phyloP scores from a whole-genome alignment of 2,888 invertebrate species.

The Andrena chrysosceles region DNA sequence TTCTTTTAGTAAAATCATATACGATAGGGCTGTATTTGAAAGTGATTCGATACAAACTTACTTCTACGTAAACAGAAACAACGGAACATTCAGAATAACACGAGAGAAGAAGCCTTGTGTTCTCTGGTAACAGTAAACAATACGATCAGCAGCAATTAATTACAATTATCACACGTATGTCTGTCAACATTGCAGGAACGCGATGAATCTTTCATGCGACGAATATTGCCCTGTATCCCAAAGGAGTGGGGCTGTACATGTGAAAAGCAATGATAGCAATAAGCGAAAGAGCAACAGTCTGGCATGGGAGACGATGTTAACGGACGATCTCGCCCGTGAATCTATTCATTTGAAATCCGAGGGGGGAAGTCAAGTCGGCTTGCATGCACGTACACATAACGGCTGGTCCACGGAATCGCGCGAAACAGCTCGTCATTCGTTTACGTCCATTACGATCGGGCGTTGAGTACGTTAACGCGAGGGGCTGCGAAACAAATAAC shows the following conservation, averaged over 20 bases:
- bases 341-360: slow-evolving; percentile 26
- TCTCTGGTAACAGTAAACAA: too few relatives aligned
- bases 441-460: slow-evolving; percentile 43
- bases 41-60: background rate
- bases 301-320: slow-evolving; percentile 14
- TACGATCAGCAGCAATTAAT: too few relatives aligned
- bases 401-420: slow-evolving; percentile 51
- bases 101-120: too few relatives aligned
- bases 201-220: background rate
- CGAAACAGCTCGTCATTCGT: slow-evolving; percentile 54
- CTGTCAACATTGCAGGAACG: background rate
- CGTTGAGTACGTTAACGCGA: slow-evolving; percentile 41
- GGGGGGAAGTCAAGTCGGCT: slow-evolving; percentile 39
- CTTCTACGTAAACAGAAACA: background rate
- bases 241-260: background rate
- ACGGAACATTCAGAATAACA: background rate
- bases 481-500: slow-evolving; percentile 63
- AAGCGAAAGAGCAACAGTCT: slow-evolving; percentile 1
- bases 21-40: background rate
- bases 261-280: background rate
- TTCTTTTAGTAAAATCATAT: background rate
- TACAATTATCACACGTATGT: background rate
- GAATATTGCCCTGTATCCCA: background rate
- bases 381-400: slow-evolving; percentile 60
- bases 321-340: slow-evolving; percentile 17